A percentile compares a stretch with the other conserved stretches of the same genome.
phyloP scores from a whole-genome alignment of 2,797 vertebrate genomes.

The Hozukius guyotensis region DNA sequence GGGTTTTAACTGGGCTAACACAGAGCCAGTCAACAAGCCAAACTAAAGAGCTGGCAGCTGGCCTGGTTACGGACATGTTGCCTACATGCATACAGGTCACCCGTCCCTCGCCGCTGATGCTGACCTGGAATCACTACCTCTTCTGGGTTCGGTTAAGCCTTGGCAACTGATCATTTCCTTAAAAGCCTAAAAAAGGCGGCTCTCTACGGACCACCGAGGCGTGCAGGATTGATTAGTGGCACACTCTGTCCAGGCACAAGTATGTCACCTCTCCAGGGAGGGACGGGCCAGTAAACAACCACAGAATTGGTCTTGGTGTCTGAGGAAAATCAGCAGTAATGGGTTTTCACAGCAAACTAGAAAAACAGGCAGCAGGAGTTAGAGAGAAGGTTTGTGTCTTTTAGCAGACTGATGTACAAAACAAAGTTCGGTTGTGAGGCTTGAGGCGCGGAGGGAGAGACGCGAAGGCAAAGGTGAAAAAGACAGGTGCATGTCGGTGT shows the following conservation, averaged over 20 bases:
- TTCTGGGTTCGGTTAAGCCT: constrained; percentile 40
- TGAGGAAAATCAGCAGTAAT: constrained; percentile 57
- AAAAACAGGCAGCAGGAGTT: constrained; percentile 6
- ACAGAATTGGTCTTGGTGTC: constrained; percentile 41
- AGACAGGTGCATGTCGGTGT: neutral
- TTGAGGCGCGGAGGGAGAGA: neutral
- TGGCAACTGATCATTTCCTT: constrained; percentile 53
- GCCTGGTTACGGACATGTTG: constrained; percentile 21
- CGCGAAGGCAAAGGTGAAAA: neutral
- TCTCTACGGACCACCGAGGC: constrained; percentile 30
- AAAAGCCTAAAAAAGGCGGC: constrained; percentile 59
- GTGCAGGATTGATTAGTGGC: constrained; percentile 73
- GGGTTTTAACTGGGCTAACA: constrained; percentile 10
- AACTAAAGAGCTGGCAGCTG: constrained; percentile 18
- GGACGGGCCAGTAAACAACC: constrained; percentile 58
- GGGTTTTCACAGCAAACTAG: constrained; percentile 51
- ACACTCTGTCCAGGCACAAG: constrained; percentile 66
- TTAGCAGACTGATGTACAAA: neutral
- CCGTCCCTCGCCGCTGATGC: neutral
- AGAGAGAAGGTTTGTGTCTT: neutral
- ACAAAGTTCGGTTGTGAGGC: neutral
- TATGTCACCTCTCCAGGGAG: constrained; percentile 71
- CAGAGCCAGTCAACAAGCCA: constrained; percentile 20
- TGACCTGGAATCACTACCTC: constrained; percentile 59
- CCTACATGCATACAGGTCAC: constrained; percentile 44